Evolutionary conservation across 2,113 vertebrate genomes (phyloP).

Genomic region (Mesitornis unicolor): DNA sequence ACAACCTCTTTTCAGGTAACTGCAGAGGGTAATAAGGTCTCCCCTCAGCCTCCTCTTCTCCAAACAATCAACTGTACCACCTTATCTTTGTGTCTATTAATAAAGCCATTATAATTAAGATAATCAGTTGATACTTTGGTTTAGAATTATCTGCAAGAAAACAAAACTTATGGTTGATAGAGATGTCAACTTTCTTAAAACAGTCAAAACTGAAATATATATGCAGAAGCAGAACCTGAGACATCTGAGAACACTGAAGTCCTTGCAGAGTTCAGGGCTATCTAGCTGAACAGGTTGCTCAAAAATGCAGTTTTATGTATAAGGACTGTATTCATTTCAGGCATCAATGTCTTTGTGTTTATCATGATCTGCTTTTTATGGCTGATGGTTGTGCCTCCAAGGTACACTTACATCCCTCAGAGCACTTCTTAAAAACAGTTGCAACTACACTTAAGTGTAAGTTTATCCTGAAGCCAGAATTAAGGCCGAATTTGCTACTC

Average conservation of each 20-base stretch:
- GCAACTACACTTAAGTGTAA: background rate
- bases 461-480: background rate
- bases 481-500: background rate
- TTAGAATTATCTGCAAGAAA: background rate
- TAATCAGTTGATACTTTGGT: background rate
- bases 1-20: no score
- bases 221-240: background rate
- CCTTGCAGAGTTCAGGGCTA: background rate
- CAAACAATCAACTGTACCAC: no score
- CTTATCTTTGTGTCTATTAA: background rate
- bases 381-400: background rate
- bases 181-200: background rate
- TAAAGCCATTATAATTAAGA: background rate
- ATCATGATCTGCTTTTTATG: background rate
- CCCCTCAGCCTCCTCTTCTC: no score
- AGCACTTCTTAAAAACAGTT: background rate
- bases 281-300: background rate
- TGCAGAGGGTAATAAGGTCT: no score
- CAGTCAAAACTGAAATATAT: background rate
- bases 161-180: background rate
- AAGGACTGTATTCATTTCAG: background rate
- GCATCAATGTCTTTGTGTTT: background rate
- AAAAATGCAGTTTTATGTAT: background rate
- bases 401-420: background rate
- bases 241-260: background rate